Percentiles rank a stretch among this genome's conserved stretches.
Conservation (phyloP, 1,140 invertebrate species). For the Eueides isabella region DNA sequence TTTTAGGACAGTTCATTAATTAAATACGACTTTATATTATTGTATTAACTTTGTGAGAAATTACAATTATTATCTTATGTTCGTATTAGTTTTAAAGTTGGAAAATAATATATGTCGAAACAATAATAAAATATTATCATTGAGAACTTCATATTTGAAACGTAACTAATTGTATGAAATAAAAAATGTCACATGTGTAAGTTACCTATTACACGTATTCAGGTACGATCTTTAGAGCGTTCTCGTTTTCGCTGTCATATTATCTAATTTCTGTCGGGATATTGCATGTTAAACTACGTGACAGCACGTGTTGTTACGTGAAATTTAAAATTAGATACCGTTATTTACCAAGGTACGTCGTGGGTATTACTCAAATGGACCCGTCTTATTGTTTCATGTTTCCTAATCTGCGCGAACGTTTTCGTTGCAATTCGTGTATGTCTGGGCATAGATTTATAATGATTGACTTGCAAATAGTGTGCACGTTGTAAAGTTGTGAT, state of each 20-base stretch:
- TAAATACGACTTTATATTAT: background rate
- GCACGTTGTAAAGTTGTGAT: background rate
- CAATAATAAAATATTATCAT: too few relatives aligned
- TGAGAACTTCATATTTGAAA: too few relatives aligned
- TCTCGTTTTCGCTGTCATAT: background rate
- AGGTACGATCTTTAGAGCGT: background rate
- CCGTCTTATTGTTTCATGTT: background rate
- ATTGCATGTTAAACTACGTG: background rate
- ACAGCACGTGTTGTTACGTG: slow-evolving; percentile 7
- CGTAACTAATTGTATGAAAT: too few relatives aligned
- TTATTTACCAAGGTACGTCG: background rate
- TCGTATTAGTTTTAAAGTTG: too few relatives aligned
- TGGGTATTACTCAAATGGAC: background rate
- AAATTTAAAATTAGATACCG: background rate
- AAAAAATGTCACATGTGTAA: too few relatives aligned
- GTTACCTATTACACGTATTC: too few relatives aligned
- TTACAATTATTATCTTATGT: too few relatives aligned
- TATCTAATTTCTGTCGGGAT: slow-evolving; percentile 1
- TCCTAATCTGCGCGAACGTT: slow-evolving; percentile 1
- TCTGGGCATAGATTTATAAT: background rate
- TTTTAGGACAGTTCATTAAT: background rate
- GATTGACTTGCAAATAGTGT: background rate
- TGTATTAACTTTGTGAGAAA: background rate
- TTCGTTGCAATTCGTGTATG: background rate
- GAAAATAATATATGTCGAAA: too few relatives aligned